Base-by-base conservation (phyloP, 2,888 invertebrate genomes). In the Morpho achilles region DNA sequence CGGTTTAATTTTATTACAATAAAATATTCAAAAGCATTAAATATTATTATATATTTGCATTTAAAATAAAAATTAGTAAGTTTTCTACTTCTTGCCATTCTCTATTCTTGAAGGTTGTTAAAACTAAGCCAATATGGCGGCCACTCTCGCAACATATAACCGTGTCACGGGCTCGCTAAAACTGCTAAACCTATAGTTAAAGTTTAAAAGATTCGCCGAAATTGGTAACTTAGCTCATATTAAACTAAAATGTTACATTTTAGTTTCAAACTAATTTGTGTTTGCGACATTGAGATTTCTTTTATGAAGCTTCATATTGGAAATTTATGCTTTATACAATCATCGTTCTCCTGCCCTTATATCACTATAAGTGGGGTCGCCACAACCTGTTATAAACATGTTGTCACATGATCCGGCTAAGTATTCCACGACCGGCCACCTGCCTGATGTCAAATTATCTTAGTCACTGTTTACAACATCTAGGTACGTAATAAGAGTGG, bases 181-280 rank as follows among this genome's bases (percentile, higher is more conserved):
- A 58, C 58, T 55, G 54, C 58, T 65, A 64, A 59, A 67, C 66
- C 57, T 57, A 61, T 58, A 55, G 54, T 49, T 49, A 57, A 62
- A 62, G 55, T 58, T 62, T 60, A 55, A 62, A 62, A 62, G 62
- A 60, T 62, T 62, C 55, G 53, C 47, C 48, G 32, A 48, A 51
- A 59, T 54, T 48, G 48, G 42, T 54, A 48, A 54, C 42, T 54
- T 48, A 32, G 48, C 48, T 48, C 47, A 42, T 48, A 41, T 48
- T 54, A 23, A 54, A 53, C n/a, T 41, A 47, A 53, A 41, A 41
- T 23, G 41, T 42, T 32, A n/a, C 9, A 22, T 10, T 53, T 53
- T 9, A 53, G 47, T 47, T 47, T 41, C 8, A 47, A 47, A 39
- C 47, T n/a, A 41, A 46, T 10, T 46, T 40, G 39, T 16, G 45